Evolutionary conservation across 1,140 invertebrate species (phyloP), one percentile per base, ranked within the genome.

Genomic region (Colletes gigas): DNA sequence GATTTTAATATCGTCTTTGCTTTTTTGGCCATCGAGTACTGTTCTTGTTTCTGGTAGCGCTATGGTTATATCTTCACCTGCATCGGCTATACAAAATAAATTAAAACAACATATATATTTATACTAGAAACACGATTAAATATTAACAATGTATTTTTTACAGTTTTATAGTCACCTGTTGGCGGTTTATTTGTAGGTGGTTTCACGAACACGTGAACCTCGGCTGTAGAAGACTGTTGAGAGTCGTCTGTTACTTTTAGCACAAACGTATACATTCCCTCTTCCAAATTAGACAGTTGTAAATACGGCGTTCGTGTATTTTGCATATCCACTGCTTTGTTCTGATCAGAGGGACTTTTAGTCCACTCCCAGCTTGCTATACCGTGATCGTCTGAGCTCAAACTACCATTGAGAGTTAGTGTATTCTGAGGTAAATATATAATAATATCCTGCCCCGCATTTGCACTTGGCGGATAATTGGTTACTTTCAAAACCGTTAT

Each of bases 281-380:
- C 97, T 90, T 98, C 97, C 74, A 99, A 94, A 92, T 98, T 97
- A 4, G 97, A 98, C 6, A 99, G 92, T 89, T 97, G 95, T 59
- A 97, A 94, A 89, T 97, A 98, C 1, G 98, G 97, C 1, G 97
- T 98, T 86, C 97, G 95, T 0, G 98, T 98, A 82, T 98, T 97
- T 94, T 98, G 97, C 97, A 98, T 98, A 90, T 98, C 98, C 17
- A 98, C 98, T 12, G 97, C 97, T 93, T 98, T 97, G 75, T 97
- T 96, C 75, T 97, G 96, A 90, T 98, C 97, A 59, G 96, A 96
- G 0, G 96, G 95, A 75, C 96, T 96, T 90, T 98, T 98, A 0
- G 97, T 98, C 98, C 98, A 99, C 92, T 98, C 98, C 97, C 98
- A 99, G 47, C 95, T 97, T 0, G 95, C 96, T 82, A 99, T 99